A percentile compares a stretch with the other conserved stretches of the same genome.
Conservation (phyloP, 2,888 invertebrate genomes). For the Globia sparganii region DNA sequence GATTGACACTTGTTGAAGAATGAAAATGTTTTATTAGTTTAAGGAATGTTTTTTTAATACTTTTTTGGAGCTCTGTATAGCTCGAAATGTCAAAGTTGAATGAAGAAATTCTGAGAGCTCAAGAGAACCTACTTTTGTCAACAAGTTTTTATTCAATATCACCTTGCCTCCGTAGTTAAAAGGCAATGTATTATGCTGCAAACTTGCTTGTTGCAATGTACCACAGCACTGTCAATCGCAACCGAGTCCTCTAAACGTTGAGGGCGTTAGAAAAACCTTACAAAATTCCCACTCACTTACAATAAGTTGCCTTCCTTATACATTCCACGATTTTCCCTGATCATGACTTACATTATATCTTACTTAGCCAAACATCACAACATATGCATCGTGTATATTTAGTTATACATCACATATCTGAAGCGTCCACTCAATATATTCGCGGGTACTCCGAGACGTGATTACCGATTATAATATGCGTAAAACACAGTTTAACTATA, state of each 20-base stretch:
- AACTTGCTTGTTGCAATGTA: neutral
- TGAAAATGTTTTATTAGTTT: conserved; percentile 1
- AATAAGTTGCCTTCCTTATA: conserved; percentile 45
- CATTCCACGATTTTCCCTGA: conserved; percentile 79
- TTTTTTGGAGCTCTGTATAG: conserved; percentile 26
- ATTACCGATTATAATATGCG: conserved; percentile 60
- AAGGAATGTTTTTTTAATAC: conserved; percentile 56
- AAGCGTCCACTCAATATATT: conserved; percentile 43
- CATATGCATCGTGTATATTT: conserved; percentile 75
- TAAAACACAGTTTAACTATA: conserved; percentile 68
- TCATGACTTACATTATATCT: conserved; percentile 85
- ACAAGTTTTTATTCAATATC: neutral
- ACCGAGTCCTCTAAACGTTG: conserved; percentile 52
- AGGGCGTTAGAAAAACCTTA: conserved; percentile 75
- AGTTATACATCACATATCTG: conserved; percentile 59
- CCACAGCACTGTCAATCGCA: conserved; percentile 43
- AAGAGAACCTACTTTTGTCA: neutral
- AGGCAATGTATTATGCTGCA: neutral
- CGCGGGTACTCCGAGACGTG: conserved; percentile 41
- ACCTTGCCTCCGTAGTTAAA: neutral
- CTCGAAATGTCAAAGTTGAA: conserved; percentile 10
- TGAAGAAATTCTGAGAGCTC: neutral
- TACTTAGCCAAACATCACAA: conserved; percentile 88
- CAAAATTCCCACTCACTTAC: conserved; percentile 72
- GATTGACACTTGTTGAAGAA: conserved; percentile 16